phyloP scores from a whole-genome alignment of 2,888 invertebrate genomes.

The Eutolmus rufibarbis region DNA sequence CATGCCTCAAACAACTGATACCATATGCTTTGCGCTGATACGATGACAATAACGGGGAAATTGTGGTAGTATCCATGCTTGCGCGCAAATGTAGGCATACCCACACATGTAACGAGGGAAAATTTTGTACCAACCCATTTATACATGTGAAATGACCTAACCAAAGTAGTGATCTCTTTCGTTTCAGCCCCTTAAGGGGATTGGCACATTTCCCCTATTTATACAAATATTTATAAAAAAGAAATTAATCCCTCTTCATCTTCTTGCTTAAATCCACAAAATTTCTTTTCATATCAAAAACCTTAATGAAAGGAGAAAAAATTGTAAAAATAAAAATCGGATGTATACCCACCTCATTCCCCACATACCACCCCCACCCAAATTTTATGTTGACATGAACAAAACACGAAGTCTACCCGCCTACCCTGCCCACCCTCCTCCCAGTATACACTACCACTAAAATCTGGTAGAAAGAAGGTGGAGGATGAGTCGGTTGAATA shows the following conservation, averaged over 20 bases:
- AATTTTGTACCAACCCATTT: background rate
- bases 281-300: background rate
- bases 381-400: background rate
- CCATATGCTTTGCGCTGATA: background rate
- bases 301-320: background rate
- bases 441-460: background rate
- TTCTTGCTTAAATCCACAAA: slow-evolving; percentile 11
- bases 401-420: background rate
- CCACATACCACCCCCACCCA: background rate
- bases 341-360: background rate
- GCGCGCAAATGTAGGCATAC: background rate
- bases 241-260: background rate
- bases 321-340: background rate
- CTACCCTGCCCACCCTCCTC: background rate
- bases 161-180: background rate
- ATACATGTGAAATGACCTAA: background rate
- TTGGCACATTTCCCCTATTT: slow-evolving; percentile 3
- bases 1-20: background rate
- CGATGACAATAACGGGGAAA: background rate
- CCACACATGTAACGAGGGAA: background rate
- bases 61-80: background rate
- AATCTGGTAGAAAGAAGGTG: background rate
- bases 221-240: background rate
- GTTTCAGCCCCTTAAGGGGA: background rate
- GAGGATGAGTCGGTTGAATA: background rate